A percentile compares a stretch with the other conserved stretches of the same genome.
Conservation (phyloP, 2,888 invertebrate genomes). For the Gibbula magus region DNA sequence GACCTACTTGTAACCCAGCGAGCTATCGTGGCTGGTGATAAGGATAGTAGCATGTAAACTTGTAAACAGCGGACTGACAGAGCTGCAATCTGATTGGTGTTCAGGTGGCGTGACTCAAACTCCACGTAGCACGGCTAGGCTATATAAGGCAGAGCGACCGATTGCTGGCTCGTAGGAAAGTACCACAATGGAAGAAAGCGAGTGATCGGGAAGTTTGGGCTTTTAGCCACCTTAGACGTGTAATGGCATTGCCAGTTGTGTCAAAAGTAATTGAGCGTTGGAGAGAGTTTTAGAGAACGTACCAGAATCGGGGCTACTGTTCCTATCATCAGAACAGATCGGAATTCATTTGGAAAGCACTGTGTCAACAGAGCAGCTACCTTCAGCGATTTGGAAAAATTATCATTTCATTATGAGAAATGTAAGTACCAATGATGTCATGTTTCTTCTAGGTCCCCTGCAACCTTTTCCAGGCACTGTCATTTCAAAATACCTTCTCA, state of each 20-base stretch:
- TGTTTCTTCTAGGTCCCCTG: not conserved
- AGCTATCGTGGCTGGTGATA: not conserved
- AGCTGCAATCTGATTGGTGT: conserved; percentile 37
- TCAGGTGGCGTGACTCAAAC: conserved; percentile 43
- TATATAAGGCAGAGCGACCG: conserved; percentile 8
- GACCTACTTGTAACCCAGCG: not conserved
- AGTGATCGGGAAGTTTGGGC: conserved; percentile 20
- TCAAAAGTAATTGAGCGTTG: conserved; percentile 20
- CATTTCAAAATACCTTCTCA: not conserved
- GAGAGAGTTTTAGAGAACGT: conserved; percentile 20
- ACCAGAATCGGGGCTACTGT: conserved; percentile 31
- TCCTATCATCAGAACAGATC: conserved; percentile 18
- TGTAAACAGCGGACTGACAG: conserved; percentile 18
- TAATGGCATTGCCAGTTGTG: not conserved
- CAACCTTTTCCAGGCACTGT: not conserved
- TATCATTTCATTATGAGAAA: conserved; percentile 32
- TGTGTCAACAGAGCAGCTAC: conserved; percentile 6
- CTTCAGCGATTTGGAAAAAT: conserved; percentile 10
- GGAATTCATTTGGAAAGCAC: conserved; percentile 1
- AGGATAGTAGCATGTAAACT: not conserved
- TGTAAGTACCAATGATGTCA: conserved; percentile 32
- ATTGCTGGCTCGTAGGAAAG: not conserved
- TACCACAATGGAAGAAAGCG: conserved; percentile 20
- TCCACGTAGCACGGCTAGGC: conserved; percentile 39
- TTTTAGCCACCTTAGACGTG: conserved; percentile 14